Base-by-base conservation (phyloP, 2,113 vertebrate genomes). In the Macrotus californicus region DNA sequence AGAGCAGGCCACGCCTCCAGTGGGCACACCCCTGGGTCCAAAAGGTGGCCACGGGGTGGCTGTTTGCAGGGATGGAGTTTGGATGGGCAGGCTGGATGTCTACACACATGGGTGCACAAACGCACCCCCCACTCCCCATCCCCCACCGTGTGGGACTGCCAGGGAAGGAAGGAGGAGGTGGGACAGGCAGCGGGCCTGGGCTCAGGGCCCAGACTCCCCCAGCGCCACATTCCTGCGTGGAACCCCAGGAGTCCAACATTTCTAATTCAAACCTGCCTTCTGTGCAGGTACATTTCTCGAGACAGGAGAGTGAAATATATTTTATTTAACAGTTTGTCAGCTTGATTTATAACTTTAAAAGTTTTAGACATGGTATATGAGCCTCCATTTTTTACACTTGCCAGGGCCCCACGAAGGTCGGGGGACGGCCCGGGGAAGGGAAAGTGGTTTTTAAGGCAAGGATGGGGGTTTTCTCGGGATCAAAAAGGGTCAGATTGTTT, bases 291-390 rank as follows among this genome's bases (percentile, higher is more conserved):
- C 26, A 72, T 59, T 79, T 94, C 52, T 59, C 54, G 77, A 87
- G 52, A 52, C 36, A 56, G 18, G 22, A 77, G 22, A 43, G 76
- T 56, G 16, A 36, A 76, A 48, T 61, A 43, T 41, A 52, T 54
- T 69, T 93, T 91, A 81, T 56, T 87, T 92, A 82, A 81, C 59
- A 83, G 24, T 66, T 52, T 31, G 59, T 87, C 56, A 56, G 39
- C 26, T 79, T 85, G 79, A 91, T 85, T 88, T 76, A 81, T 56
- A 81, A 69, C 56, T 70, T 92, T 89, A 88, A 96, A 96, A 96
- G 93, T 91, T 92, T 94, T 92, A 92, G 67, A 88, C n/a, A 39
- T 61, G n/a, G 66, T 39, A 72, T 88, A 75, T 54, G 12, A 94
- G n/a, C 26, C 88, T 93, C 64, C 50, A n/a, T 89, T 93, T 86